A percentile compares a stretch with the other conserved stretches of the same genome.
Evolutionary conservation across 2,888 invertebrate species (phyloP).

Genomic region (Shargacucullia verbasci): DNA sequence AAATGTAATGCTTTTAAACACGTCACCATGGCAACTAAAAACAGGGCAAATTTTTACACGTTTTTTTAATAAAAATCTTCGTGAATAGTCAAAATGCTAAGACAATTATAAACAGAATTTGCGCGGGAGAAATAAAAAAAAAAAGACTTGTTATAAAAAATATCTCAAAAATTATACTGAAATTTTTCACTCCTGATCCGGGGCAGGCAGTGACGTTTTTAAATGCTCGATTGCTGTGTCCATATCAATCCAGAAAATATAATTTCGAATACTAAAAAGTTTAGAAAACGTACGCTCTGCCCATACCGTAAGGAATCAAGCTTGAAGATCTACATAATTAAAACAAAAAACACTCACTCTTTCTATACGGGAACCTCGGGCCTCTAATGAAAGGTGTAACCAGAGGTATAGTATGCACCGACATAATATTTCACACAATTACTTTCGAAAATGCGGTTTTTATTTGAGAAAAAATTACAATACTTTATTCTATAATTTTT

Average conservation of each 20-base stretch:
- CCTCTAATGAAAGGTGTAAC: conserved; percentile 86
- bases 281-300: background rate
- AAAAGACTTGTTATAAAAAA: too few relatives aligned
- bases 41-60: background rate
- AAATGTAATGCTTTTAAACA: background rate
- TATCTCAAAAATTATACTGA: conserved; percentile 1
- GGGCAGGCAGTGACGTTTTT: conserved; percentile 21
- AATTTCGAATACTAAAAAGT: background rate
- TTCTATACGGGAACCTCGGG: conserved; percentile 86
- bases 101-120: too few relatives aligned
- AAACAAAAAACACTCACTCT: conserved; percentile 77
- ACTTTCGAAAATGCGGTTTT: conserved; percentile 43
- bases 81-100: too few relatives aligned
- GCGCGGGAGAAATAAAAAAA: too few relatives aligned
- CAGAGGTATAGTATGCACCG: conserved; percentile 85
- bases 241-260: background rate
- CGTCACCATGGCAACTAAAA: conserved; percentile 6
- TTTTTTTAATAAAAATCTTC: background rate
- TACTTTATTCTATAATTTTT: conserved; percentile 44
- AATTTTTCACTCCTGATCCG: conserved; percentile 18
- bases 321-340: conserved; percentile 28
- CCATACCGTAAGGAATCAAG: background rate
- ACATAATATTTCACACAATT: conserved; percentile 75
- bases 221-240: background rate
- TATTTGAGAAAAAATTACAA: conserved; percentile 45